Evolutionary conservation across 1,140 invertebrate species (phyloP).

Genomic region (Palaemon carinicauda): DNA sequence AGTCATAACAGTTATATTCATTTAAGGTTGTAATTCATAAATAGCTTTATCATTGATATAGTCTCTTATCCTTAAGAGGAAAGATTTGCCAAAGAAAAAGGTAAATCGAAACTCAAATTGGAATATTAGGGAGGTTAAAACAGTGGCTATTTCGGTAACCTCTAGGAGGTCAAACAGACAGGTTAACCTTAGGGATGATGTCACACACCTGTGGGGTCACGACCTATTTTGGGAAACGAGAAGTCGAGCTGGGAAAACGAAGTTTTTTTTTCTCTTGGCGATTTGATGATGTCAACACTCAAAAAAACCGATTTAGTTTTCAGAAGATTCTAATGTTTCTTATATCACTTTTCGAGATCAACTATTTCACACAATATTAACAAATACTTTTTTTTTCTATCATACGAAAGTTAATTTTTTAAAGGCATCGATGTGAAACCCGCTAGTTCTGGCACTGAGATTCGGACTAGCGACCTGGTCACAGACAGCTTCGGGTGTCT

Average conservation of each 20-base stretch:
- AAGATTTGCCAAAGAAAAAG: neutral
- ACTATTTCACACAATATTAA: neutral
- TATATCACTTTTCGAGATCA: neutral
- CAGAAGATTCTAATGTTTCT: neutral
- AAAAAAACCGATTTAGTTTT: no score
- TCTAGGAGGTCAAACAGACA: neutral
- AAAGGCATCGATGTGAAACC: no score
- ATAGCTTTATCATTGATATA: no score
- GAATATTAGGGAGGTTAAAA: neutral
- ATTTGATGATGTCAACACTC: no score
- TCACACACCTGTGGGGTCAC: constrained; percentile 33
- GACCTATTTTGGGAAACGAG: neutral
- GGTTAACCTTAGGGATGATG: neutral
- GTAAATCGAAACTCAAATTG: neutral
- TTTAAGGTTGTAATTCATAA: no score
- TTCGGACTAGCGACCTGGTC: no score
- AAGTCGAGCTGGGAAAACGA: neutral
- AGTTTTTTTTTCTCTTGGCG: neutral
- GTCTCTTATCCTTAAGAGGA: no score
- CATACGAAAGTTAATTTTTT: no score
- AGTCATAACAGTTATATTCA: no score
- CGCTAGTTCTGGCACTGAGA: no score
- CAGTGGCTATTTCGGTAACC: neutral
- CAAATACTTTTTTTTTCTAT: no score
- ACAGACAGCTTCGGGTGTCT: neutral